phyloP scores from a whole-genome alignment of 2,888 invertebrate genomes.

The Invenusta paracnida region DNA sequence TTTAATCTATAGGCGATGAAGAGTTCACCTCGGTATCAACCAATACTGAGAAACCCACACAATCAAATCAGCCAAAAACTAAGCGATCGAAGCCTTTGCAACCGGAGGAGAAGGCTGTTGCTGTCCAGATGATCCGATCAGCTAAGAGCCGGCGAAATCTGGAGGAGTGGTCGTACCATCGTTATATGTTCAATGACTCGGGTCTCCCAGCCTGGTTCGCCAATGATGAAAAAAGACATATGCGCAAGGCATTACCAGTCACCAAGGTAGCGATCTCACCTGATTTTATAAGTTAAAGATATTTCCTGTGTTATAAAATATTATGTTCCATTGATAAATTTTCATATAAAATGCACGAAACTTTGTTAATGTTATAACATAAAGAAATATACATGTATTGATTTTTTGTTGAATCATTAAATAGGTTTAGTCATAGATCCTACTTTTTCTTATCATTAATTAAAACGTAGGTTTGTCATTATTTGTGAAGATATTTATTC shows the following conservation, averaged over 20 bases:
- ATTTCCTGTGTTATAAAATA: too few relatives aligned
- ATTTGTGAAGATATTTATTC: too few relatives aligned
- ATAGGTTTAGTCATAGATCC: too few relatives aligned
- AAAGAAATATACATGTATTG: too few relatives aligned
- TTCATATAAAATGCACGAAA: too few relatives aligned
- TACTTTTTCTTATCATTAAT: too few relatives aligned
- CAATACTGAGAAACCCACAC: not conserved
- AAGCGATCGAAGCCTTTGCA: slow-evolving; percentile 6
- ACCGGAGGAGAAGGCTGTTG: slow-evolving; percentile 83
- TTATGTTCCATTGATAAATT: too few relatives aligned
- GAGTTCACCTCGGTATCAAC: not conserved
- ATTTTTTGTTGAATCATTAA: too few relatives aligned
- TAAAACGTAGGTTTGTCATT: too few relatives aligned
- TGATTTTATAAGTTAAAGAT: too few relatives aligned
- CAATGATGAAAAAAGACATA: slow-evolving; percentile 84
- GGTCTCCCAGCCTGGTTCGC: slow-evolving; percentile 91
- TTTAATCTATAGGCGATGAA: slow-evolving; percentile 40
- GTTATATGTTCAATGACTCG: slow-evolving; percentile 75
- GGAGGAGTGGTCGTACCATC: slow-evolving; percentile 66
- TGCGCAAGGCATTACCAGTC: slow-evolving; percentile 76
- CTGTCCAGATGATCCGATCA: slow-evolving; percentile 81
- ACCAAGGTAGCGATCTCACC: slow-evolving; percentile 35
- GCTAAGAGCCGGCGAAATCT: slow-evolving; percentile 84
- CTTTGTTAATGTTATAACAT: too few relatives aligned
- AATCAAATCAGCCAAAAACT: not conserved